Conservation (phyloP, 1,140 invertebrate species). For the Frieseomelitta varia region DNA sequence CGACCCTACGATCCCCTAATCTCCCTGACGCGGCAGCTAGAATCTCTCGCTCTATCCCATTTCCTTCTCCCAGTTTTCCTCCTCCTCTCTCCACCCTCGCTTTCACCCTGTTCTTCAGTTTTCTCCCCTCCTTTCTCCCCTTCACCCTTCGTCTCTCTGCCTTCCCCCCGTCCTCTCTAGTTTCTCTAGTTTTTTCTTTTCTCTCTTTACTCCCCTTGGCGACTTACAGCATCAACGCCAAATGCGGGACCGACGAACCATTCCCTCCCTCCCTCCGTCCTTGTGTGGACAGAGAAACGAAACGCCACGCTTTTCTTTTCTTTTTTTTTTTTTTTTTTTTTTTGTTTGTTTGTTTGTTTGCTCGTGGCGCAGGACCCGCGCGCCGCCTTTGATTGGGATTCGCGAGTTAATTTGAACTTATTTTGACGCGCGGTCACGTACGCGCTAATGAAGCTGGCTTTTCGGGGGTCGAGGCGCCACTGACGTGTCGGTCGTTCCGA, state of each 20-base stretch:
- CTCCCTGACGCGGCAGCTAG: conserved; percentile 73
- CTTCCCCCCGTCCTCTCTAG: too few relatives aligned
- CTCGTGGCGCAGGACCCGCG: conserved; percentile 44
- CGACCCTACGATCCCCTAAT: conserved; percentile 73
- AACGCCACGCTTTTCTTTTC: conserved; percentile 40
- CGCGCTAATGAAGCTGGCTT: conserved; percentile 61
- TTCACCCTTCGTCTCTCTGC: too few relatives aligned
- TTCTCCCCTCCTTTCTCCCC: background rate
- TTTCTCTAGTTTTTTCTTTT: background rate
- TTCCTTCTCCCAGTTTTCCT: conserved; percentile 27
- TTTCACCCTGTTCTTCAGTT: background rate
- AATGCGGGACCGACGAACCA: conserved; percentile 55
- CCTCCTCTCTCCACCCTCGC: background rate
- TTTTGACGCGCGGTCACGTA: conserved; percentile 76
- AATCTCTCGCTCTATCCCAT: conserved; percentile 59
- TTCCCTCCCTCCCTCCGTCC: conserved; percentile 48
- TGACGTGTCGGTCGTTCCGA: conserved; percentile 22
- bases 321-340: too few relatives aligned
- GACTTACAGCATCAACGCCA: conserved; percentile 62
- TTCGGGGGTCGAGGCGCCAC: background rate
- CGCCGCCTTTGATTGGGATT: conserved; percentile 76
- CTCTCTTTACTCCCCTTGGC: conserved; percentile 19
- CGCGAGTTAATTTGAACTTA: conserved; percentile 76
- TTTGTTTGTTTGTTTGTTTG: too few relatives aligned
- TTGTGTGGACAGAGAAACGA: conserved; percentile 47